Conservation (phyloP, 2,888 invertebrate species). For the Sminthurides aquaticus region DNA sequence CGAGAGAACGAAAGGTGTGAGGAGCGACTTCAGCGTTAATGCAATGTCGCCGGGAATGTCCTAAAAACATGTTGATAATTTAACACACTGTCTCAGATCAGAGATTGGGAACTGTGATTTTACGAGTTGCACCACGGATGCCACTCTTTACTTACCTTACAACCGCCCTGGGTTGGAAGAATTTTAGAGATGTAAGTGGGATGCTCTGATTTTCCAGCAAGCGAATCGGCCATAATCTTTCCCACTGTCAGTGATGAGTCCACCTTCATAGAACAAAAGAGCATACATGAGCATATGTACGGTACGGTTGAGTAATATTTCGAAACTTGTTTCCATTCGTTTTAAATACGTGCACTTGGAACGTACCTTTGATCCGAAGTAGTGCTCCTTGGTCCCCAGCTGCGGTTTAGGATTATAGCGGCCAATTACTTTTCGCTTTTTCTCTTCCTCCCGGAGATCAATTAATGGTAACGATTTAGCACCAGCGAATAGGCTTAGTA, state of each 20-base stretch:
- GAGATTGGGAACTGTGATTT: no score
- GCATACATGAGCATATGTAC: no score
- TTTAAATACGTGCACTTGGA: neutral
- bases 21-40: neutral
- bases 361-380: neutral
- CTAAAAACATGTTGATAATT: no score
- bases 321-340: no score
- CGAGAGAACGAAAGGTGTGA: neutral
- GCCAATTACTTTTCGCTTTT: constrained; percentile 1
- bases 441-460: neutral
- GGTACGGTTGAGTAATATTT: no score
- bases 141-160: neutral
- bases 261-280: no score
- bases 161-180: neutral
- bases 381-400: neutral
- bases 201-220: neutral
- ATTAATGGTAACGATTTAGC: constrained; percentile 11
- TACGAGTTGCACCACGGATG: no score
- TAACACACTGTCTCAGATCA: no score
- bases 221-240: neutral
- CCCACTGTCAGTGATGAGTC: no score
- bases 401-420: neutral
- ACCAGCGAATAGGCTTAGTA: constrained; percentile 4
- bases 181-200: neutral
- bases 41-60: neutral